A percentile compares a stretch with the other conserved stretches of the same genome.
Conservation (phyloP, 2,888 invertebrate species). For the Phorcus lineatus region DNA sequence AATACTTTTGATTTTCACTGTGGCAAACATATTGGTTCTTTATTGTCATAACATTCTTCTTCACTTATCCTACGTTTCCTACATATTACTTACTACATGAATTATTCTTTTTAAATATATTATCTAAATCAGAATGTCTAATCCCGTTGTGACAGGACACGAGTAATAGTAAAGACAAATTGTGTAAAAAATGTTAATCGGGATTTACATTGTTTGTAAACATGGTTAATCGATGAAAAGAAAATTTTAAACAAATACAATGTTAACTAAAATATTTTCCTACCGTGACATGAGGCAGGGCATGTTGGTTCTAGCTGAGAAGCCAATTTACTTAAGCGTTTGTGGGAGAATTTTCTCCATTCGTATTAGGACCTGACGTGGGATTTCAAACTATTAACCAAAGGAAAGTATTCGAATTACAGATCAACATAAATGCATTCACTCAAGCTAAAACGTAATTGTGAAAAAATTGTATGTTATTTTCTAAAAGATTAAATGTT, state of each 20-base stretch:
- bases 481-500: too few relatives aligned
- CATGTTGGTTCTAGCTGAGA: background rate
- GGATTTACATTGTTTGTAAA: background rate
- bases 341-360: background rate
- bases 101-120: too few relatives aligned
- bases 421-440: too few relatives aligned
- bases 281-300: background rate
- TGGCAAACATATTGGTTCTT: too few relatives aligned
- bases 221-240: background rate
- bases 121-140: too few relatives aligned
- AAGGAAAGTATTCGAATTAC: too few relatives aligned
- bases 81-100: too few relatives aligned
- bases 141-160: background rate
- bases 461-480: too few relatives aligned
- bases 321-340: background rate
- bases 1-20: too few relatives aligned
- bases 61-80: too few relatives aligned
- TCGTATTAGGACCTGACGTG: background rate
- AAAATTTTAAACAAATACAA: constrained; percentile 10
- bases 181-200: constrained; percentile 5
- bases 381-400: background rate
- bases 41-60: too few relatives aligned
- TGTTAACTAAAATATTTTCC: constrained; percentile 10
- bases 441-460: too few relatives aligned
- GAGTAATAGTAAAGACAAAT: background rate